Conservation (phyloP, 2,888 invertebrate species). For the Drosophila borealis region DNA sequence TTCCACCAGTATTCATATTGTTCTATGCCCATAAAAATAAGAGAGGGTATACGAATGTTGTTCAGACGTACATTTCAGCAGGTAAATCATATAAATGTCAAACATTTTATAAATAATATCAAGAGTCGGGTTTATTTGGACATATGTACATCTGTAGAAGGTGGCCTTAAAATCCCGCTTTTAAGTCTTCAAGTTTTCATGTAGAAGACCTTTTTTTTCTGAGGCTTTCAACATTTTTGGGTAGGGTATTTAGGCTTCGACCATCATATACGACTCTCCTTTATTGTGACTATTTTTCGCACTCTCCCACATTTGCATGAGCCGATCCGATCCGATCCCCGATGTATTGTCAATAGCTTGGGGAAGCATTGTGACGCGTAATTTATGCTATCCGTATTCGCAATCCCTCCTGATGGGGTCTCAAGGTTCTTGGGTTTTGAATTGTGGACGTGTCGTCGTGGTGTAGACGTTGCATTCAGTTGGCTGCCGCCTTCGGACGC, state of each 20-base stretch:
- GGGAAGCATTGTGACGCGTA: slow-evolving; percentile 54
- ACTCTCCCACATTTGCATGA: slow-evolving; percentile 65
- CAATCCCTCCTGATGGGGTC: slow-evolving; percentile 22
- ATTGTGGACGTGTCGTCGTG: slow-evolving; percentile 26
- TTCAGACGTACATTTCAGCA: too few relatives aligned
- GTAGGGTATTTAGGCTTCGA: background rate
- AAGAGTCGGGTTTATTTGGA: too few relatives aligned
- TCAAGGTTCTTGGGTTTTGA: slow-evolving; percentile 16
- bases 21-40: background rate
- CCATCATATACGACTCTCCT: background rate
- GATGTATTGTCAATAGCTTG: slow-evolving; percentile 61
- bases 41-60: background rate
- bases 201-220: too few relatives aligned
- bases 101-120: too few relatives aligned
- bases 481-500: slow-evolving; percentile 53
- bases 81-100: too few relatives aligned
- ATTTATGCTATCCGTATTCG: slow-evolving; percentile 62
- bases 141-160: too few relatives aligned
- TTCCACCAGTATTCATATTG: slow-evolving; percentile 11
- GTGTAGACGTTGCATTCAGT: slow-evolving; percentile 62
- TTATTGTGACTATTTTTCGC: slow-evolving; percentile 35
- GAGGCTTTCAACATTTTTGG: too few relatives aligned
- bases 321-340: slow-evolving; percentile 41
- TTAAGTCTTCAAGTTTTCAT: too few relatives aligned
- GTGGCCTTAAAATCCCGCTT: too few relatives aligned